A percentile compares a stretch with the other conserved stretches of the same genome.
Conservation (phyloP, 2,888 invertebrate species). For the Ganaspis brasiliensis region DNA sequence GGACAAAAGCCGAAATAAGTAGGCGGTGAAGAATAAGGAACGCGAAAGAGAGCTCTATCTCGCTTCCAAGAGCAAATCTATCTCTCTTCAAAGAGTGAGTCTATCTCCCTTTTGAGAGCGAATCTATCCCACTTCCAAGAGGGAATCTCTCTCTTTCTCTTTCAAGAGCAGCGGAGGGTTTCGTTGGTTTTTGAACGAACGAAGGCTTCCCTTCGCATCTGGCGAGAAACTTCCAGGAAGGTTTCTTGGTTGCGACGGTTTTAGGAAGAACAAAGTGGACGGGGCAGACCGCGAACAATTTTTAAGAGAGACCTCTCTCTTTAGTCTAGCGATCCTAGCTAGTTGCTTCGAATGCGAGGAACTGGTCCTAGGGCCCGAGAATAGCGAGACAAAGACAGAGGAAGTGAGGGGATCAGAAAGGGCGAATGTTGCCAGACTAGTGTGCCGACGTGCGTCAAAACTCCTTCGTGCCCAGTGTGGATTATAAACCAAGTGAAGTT, state of each 20-base stretch:
- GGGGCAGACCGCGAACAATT: constrained; percentile 23
- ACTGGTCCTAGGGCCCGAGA: constrained; percentile 42
- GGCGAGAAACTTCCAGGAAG: constrained; percentile 43
- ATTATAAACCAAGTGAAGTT: constrained; percentile 29
- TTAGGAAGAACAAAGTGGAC: constrained; percentile 39
- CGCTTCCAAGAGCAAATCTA: neutral
- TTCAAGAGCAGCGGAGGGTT: neutral
- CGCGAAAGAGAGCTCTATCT: neutral
- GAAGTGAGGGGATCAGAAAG: constrained; percentile 35
- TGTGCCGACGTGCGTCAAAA: constrained; percentile 33
- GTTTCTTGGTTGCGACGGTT: constrained; percentile 31
- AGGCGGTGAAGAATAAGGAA: constrained; percentile 36
- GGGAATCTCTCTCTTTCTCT: constrained; percentile 5
- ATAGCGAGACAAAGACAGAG: constrained; percentile 37
- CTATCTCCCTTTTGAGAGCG: constrained; percentile 8
- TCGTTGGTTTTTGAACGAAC: constrained; percentile 5
- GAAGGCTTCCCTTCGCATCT: constrained; percentile 42
- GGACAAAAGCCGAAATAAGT: constrained; percentile 43
- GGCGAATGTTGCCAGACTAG: constrained; percentile 42
- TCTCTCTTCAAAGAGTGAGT: constrained; percentile 21
- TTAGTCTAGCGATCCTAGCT: constrained; percentile 31
- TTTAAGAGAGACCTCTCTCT: constrained; percentile 13
- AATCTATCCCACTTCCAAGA: constrained; percentile 3
- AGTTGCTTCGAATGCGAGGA: constrained; percentile 3
- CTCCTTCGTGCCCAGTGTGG: constrained; percentile 7